phyloP scores from a whole-genome alignment of 2,113 vertebrate genomes.

The Diglossa brunneiventris region DNA sequence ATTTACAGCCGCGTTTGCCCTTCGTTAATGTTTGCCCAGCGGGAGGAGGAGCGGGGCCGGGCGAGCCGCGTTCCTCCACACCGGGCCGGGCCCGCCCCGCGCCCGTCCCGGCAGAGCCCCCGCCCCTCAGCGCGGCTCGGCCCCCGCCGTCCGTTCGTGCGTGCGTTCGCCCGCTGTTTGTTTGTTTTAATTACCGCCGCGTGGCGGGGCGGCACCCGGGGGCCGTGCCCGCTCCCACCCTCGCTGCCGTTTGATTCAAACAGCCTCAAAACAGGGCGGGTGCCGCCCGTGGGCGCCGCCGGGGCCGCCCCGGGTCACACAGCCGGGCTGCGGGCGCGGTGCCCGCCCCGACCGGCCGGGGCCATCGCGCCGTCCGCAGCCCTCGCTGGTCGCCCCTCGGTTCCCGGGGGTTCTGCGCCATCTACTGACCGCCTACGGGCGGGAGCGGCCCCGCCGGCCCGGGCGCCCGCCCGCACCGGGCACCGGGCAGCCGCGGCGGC shows the following conservation, averaged over 20 bases:
- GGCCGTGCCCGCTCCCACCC: neutral
- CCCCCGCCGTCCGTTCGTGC: neutral
- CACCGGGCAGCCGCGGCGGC: neutral
- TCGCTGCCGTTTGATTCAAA: neutral
- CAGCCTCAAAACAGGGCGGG: neutral
- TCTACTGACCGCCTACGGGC: neutral
- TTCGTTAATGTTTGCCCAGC: slow-evolving; percentile 89
- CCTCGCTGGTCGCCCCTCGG: neutral
- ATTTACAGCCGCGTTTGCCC: slow-evolving; percentile 84
- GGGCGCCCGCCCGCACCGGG: neutral
- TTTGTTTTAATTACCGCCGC: slow-evolving; percentile 29
- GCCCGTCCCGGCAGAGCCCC: neutral
- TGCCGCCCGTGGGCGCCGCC: neutral
- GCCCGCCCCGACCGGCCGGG: neutral
- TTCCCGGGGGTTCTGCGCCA: slow-evolving; percentile 19
- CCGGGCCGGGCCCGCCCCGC: neutral
- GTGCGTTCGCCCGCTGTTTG: neutral
- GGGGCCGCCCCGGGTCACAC: neutral
- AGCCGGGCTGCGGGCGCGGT: neutral
- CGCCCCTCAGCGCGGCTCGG: neutral
- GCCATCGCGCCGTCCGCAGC: neutral
- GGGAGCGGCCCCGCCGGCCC: neutral
- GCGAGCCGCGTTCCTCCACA: neutral
- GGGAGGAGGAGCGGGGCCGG: slow-evolving; percentile 44
- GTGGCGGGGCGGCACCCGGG: neutral